These are phyloP conservation scores for Fistularia commersonii DNA, from an alignment of 2,797 vertebrate genomes.

Conservation along the genomic window DNA sequence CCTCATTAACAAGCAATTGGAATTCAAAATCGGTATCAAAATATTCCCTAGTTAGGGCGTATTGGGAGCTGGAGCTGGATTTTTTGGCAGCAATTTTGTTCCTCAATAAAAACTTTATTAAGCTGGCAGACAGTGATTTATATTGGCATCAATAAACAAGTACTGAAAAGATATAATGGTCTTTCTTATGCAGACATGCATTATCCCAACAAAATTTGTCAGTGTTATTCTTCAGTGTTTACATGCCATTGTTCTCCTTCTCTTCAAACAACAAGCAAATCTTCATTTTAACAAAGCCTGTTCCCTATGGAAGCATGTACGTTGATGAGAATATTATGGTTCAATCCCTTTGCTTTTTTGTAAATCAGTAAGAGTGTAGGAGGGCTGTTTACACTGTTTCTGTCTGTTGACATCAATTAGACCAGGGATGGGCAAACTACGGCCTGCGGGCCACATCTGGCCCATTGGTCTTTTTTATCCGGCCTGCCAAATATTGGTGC, in stretches of 20 bases:
- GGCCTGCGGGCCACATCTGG: too few relatives aligned
- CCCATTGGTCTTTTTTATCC: too few relatives aligned
- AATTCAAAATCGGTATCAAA: conserved; percentile 47
- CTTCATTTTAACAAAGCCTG: too few relatives aligned
- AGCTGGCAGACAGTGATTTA: conserved; percentile 56
- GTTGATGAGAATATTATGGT: too few relatives aligned
- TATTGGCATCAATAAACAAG: conserved; percentile 54
- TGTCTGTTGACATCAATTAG: too few relatives aligned
- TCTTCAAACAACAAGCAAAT: too few relatives aligned
- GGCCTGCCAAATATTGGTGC: too few relatives aligned
- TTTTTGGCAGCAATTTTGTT: conserved; percentile 54
- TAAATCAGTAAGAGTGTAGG: too few relatives aligned
- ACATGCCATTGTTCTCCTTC: too few relatives aligned
- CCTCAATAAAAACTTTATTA: conserved; percentile 67
- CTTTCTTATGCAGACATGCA: background rate
- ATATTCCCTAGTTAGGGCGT: conserved; percentile 45
- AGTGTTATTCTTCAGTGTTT: conserved; percentile 7
- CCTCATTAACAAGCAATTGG: conserved; percentile 52
- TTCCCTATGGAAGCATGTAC: too few relatives aligned
- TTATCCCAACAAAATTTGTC: background rate
- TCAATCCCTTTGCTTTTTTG: too few relatives aligned
- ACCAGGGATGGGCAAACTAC: too few relatives aligned
- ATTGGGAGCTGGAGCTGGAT: conserved; percentile 34
- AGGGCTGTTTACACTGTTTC: background rate
- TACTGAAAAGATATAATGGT: conserved; percentile 1